Percentiles rank a stretch among this genome's conserved stretches.
Conservation (phyloP, 2,113 vertebrate species). For the Parus major region DNA sequence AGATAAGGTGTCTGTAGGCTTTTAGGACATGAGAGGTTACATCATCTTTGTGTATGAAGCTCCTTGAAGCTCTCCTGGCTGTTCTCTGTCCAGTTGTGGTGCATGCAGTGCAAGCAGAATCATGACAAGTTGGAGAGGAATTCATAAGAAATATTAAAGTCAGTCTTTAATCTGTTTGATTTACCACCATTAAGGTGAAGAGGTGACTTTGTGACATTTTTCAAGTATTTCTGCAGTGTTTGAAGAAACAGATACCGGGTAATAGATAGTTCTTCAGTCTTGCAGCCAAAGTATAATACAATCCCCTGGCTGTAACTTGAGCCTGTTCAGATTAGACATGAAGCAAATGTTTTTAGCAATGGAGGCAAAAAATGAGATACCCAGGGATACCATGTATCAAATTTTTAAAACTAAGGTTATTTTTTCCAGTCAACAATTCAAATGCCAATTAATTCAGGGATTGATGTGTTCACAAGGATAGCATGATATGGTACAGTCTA, state of each 20-base stretch:
- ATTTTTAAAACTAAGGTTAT: not conserved
- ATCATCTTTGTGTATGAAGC: not conserved
- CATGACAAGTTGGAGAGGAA: not conserved
- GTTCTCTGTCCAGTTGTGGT: not conserved
- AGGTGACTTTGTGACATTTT: constrained; percentile 5
- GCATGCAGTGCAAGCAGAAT: not conserved
- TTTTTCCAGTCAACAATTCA: not conserved
- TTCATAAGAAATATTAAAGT: not conserved
- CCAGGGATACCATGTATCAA: not conserved
- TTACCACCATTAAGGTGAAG: not conserved
- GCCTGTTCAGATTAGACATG: not conserved
- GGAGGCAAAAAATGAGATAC: not conserved
- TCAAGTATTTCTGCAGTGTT: not conserved
- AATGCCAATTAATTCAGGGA: not conserved
- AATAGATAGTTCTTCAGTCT: not conserved
- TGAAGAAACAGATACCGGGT: not conserved
- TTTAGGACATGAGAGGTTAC: not conserved
- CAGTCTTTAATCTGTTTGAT: not conserved
- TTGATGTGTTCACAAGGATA: not conserved
- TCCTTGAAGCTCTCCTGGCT: not conserved
- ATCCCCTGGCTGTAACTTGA: not conserved
- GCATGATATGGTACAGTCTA: not conserved
- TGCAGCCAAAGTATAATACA: not conserved
- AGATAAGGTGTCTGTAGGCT: not conserved
- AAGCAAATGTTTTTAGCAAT: not conserved